Base-by-base conservation (phyloP, 2,113 vertebrate genomes). In the Nothocercus nigrocapillus region DNA sequence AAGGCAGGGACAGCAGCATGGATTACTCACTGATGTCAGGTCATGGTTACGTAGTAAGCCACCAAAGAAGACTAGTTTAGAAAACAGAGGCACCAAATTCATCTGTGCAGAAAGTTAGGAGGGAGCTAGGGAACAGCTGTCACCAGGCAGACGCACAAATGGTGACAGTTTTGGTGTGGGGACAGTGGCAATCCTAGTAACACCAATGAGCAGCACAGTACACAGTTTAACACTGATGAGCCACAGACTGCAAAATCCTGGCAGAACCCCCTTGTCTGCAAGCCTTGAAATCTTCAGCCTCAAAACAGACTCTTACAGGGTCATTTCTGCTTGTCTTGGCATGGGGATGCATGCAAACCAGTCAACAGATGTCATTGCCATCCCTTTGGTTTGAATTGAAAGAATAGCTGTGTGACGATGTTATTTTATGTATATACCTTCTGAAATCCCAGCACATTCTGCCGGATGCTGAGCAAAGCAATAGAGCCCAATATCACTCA, bases 401-500 rank as follows among this genome's bases (percentile, higher is more conserved):
- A 45, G 44, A 85, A 47, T 0, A 0, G 32, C 3, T 1, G 32
- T 22, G 5, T 9, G 32, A 44, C 28, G 61, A 11, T 56, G 11
- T 10, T 7, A 6, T 58, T 56, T 58, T 24, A 62, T 15, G 19
- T 14, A 28, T 0, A 0, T 13, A n/a, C 7, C 22, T 45, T 81
- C 45, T 69, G 47, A 66, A 86, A 74, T 45, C n/a, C 12, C 40
- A 82, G 28, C 34, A 82, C 12, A 2, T 21, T 67, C 64, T 83
- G 49, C 54, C 66, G 74, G 21, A 69, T 21, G 34, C 10, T n/a
- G 61, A 58, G 11, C 15, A n/a, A 40, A 87, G 36, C 22, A 20
- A 58, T 18, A 53, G 67, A 69, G 7, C 14, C 25, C 72, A 69
- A 22, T 34, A 68, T 45, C 22, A n/a, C 44, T 13, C 21, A n/a